These are phyloP conservation scores for Folsomia candida DNA, from an alignment of 2,888 invertebrate species.

Conservation along the genomic window DNA sequence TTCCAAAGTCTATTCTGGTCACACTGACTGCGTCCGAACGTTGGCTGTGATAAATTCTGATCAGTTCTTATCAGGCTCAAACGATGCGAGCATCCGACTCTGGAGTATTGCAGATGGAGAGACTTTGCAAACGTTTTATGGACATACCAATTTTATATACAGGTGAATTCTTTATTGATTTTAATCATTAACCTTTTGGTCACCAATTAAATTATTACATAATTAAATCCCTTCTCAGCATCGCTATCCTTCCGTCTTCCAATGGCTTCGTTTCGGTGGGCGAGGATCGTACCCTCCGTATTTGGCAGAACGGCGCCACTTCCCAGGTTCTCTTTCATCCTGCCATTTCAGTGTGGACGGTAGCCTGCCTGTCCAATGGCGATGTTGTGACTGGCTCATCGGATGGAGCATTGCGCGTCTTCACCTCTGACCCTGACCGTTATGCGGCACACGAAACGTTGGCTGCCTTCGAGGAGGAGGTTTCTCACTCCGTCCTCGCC, in stretches of 20 bases:
- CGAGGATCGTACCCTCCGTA: slow-evolving; percentile 80
- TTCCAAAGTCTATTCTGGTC: slow-evolving; percentile 63
- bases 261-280: slow-evolving; percentile 74
- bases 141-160: slow-evolving; percentile 87
- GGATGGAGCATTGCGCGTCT: slow-evolving; percentile 84
- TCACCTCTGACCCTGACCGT: slow-evolving; percentile 70
- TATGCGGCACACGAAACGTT: slow-evolving; percentile 65
- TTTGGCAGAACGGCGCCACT: slow-evolving; percentile 68
- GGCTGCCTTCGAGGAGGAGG: slow-evolving; percentile 70
- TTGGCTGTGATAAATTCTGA: slow-evolving; percentile 68
- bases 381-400: slow-evolving; percentile 85
- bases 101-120: slow-evolving; percentile 78
- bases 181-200: background rate
- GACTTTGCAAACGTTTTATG: slow-evolving; percentile 71
- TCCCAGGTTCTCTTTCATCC: slow-evolving; percentile 66
- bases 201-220: background rate
- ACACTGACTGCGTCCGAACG: slow-evolving; percentile 87
- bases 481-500: slow-evolving; percentile 64
- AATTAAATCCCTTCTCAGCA: slow-evolving; percentile 47
- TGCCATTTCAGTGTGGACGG: slow-evolving; percentile 85
- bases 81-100: slow-evolving; percentile 81
- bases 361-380: slow-evolving; percentile 74
- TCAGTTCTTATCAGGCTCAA: slow-evolving; percentile 83
- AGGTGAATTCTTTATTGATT: slow-evolving; percentile 56
- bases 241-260: slow-evolving; percentile 54